Base-by-base conservation (phyloP, 2,888 invertebrate genomes). In the Lochmaea crataegi region DNA sequence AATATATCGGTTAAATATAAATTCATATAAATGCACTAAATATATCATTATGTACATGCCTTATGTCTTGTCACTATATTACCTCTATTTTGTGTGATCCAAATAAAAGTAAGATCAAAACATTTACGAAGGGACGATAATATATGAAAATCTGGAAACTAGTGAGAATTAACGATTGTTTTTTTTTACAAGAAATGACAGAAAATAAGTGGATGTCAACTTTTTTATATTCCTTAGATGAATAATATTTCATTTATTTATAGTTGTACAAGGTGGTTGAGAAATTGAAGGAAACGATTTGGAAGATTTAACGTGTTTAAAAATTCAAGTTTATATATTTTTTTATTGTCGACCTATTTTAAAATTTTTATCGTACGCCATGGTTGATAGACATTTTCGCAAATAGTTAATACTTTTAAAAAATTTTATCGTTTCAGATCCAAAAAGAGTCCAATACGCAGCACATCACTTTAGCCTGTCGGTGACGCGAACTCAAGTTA, bases 121-220 rank as follows among this genome's bases (percentile, higher is more conserved):
- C 61, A 32, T 18, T 65, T 63, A 63, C 14, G 42, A 69, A 70
- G 16, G 9, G 16, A 57, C 56, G 51, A 56, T 69, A 68, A 32
- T 32, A 32, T 32, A 32, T 45, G 26, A 65, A 53, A 60, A 68
- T 38, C 32, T 53, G 18, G 26, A 69, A 69, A 53, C 41, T 63
- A 56, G 22, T 56, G 64, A 64, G 56, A 63, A 69, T 69, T 42
- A 63, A 69, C 1, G 32, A 7, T 38, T 6, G 10, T 64, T n/a
- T 70, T 57, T 63, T 53, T 18, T 48, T 64, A 70, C 42, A 65
- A 65, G 65, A 70, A 70, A 70, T 70, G 70, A 56, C 70, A 70
- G 70, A 70, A 70, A 70, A 70, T 70, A 64, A 70, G 38, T 56
- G 22, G 70, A 70, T 70, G 70, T 65, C 70, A 51, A 65, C 12